Base-by-base conservation (phyloP, 2,797 vertebrate species). In the Coregonus sp. region DNA sequence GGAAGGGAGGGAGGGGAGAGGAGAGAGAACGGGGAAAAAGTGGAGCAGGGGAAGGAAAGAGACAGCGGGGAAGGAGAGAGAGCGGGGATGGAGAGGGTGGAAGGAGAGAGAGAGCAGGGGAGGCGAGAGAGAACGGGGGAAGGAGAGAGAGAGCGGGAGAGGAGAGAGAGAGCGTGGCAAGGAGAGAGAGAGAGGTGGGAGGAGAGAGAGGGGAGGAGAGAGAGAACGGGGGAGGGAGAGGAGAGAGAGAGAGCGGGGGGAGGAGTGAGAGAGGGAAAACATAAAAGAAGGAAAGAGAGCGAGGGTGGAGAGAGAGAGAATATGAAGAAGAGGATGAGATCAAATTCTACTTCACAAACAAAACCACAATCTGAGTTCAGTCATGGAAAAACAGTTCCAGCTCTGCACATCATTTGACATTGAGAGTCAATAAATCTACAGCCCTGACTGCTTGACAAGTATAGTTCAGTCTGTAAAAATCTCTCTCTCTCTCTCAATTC, bases 281-380 rank as follows among this genome's bases (percentile, higher is more conserved):
- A 25, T 1, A 25, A 25, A 25, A 25, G 25, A 25, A 25, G 78
- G 80, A 82, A 84, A 85, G 78, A 82, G 78, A 82, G 80, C 35
- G 16, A 18, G 40, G 54, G 25, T 40, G 67, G 25, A 12, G 56
- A 88, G 85, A 89, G 7, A 52, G 12, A 71, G 47, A 51, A 72
- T 15, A 29, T 25, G 16, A 56, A 73, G 47, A 56, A n/a, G 50
- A 18, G n/a, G 51, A 56, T 16, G 25, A 72, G 51, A 33, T 14
- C 84, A 92, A 86, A 92, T 91, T 89, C 89, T 89, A 79, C 80
- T 88, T 89, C 66, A 74, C 59, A 61, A 74, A 87, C 83, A 77
- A 72, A 73, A 73, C 75, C 77, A 37, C 90, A 91, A 93, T 86
- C 86, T 93, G 88, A 91, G 86, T 89, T 81, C 86, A 85, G 85